Evolutionary conservation across 2,888 invertebrate genomes (phyloP), one percentile per base, ranked within the genome.

Genomic region (Oscheius sp.): DNA sequence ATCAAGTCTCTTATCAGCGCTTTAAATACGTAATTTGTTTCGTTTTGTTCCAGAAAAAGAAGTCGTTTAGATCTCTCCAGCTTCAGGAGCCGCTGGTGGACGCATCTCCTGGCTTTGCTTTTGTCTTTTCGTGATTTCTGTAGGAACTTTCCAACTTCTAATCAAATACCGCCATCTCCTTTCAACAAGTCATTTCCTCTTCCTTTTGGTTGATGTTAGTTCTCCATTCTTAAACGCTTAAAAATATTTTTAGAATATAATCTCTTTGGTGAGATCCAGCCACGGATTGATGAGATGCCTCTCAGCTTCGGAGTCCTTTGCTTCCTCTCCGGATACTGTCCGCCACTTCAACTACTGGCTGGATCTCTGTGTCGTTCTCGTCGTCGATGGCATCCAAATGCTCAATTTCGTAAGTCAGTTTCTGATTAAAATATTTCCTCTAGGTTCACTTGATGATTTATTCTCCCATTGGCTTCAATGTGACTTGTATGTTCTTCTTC

Each of bases 401-500:
- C 45, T 73, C 45, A 75, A 72, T 48, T 75, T 72, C 63, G 73
- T 73, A 42, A 65, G 72, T 58, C 5, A 10, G 25, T 20, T 27
- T 53, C 17, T 53, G 10, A 8, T 17, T 15, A 29, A 10, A 25
- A 29, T 8, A 53, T 31, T 6, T 53, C 23, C 29, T 70, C 68
- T 31, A 71, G 71, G 45, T 55, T 2, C 75, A 79, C 31, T 57
- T 79, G 20, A 73, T 75, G 67, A 46, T 75, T 39, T 68, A 73
- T 46, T 69, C 79, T 0, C 79, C 79, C 6, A 34, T 73, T 20
- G 79, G 79, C 8, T 69, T 79, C 53, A 79, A 79, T 39, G 69
- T 79, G 6, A 79, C 79, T 3, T 74, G 77, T 66, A 67, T 79
- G n/a, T 79, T 78, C 72, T 79, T 79, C 70, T 65, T 79, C 46